Conservation (phyloP, 2,797 vertebrate species). For the Dryobates pubescens region DNA sequence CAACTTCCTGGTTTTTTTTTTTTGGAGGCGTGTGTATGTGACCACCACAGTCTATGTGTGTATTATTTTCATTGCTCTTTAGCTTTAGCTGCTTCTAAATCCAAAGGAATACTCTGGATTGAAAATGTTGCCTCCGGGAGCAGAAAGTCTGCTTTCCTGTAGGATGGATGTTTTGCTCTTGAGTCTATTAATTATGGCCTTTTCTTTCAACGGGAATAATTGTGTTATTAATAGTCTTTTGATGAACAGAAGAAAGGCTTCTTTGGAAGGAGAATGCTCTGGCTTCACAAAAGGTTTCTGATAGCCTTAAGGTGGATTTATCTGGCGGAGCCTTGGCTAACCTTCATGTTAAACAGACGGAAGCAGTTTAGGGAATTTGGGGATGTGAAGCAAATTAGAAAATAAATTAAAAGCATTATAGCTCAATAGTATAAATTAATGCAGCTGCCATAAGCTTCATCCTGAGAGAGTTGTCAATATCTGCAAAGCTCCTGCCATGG, state of each 20-base stretch:
- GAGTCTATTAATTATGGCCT: constrained; percentile 73
- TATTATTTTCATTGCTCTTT: constrained; percentile 56
- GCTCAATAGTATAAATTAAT: constrained; percentile 73
- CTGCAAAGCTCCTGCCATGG: constrained; percentile 54
- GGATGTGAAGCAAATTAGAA: constrained; percentile 74
- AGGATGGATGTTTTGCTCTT: constrained; percentile 29
- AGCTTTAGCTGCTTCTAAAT: constrained; percentile 44
- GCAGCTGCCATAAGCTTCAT: constrained; percentile 61
- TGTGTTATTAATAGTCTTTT: constrained; percentile 76
- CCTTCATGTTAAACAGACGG: constrained; percentile 70
- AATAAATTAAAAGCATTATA: constrained; percentile 76
- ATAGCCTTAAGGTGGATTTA: constrained; percentile 77
- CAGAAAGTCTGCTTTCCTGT: constrained; percentile 25
- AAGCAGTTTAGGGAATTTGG: constrained; percentile 71
- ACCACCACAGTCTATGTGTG: too few species aligned
- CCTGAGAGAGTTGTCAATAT: constrained; percentile 74
- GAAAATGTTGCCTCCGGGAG: constrained; percentile 47
- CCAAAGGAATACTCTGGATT: constrained; percentile 52
- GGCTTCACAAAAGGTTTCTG: constrained; percentile 73
- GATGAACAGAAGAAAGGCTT: constrained; percentile 73
- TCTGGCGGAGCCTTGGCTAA: constrained; percentile 68
- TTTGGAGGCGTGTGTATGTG: neutral
- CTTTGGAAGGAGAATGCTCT: constrained; percentile 66
- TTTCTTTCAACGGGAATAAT: constrained; percentile 73
- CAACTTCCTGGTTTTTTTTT: neutral